Evolutionary conservation across 2,888 invertebrate species (phyloP), one percentile per base, ranked within the genome.

Genomic region (Xylophagus ater): DNA sequence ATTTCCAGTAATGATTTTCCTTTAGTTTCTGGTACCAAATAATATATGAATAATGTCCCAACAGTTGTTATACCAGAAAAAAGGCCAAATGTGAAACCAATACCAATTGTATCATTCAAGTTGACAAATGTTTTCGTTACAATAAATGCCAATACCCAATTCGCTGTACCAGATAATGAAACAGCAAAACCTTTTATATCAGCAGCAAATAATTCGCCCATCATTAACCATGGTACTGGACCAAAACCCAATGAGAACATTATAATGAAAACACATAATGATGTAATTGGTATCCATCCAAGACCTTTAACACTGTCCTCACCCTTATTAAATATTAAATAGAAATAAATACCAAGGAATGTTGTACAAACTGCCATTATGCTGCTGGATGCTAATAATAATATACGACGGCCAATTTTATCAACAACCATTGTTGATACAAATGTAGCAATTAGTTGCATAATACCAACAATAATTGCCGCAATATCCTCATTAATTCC

Each of bases 171-270:
- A 2, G 85, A 83, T 17, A 84, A 74, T 1, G 86, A 82, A 14
- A 78, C 74, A 17, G 81, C 81, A 36, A 81, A 70, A 4, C 77
- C 80, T 56, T 85, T 85, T 42, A 87, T 81, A 51, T 85, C 79
- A 2, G 80, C 70, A 33, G 84, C 73, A 58, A 90, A 82, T 9
- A 90, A 67, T 59, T 90, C 90, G 3, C 87, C 76, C 59, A 81
- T 70, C 63, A 65, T 81, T 70, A 88, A 73, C 65, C 64, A 65
- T 0, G 89, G 89, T 31, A 90, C 83, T 0, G 90, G 90, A 1
- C 90, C 90, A 52, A 79, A 81, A 33, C 89, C 89, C 24, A 88
- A 55, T 0, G 86, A 84, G 65, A 88, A 90, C 29, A 83, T 74
- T 14, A 84, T 62, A 14, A 88, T 79, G 60, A 85, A 90, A 2